Evolutionary conservation across 1,140 invertebrate species (phyloP).

Genomic region (Drosophila teissieri): DNA sequence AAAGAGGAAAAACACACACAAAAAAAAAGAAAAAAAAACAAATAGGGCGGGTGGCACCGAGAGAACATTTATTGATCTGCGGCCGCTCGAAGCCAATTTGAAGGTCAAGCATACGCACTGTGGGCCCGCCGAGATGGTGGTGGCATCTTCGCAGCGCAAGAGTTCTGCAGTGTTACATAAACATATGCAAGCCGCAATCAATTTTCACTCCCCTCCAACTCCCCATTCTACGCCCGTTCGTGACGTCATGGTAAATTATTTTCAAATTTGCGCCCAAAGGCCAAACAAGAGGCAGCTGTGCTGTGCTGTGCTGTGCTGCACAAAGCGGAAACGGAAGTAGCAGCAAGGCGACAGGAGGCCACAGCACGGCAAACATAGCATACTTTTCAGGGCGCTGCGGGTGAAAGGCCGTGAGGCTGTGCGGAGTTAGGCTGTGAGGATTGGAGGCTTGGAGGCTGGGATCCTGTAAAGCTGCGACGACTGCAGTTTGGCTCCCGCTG

Average conservation of each 20-base stretch:
- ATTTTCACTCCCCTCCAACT: too few species aligned
- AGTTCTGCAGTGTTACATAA: constrained; percentile 59
- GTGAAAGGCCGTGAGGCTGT: background rate
- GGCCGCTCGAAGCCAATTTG: constrained; percentile 68
- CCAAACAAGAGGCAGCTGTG: constrained; percentile 50
- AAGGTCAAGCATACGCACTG: constrained; percentile 78
- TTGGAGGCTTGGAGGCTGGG: constrained; percentile 3
- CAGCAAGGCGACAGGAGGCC: constrained; percentile 56
- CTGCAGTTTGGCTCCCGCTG: constrained; percentile 46
- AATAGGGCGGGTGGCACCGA: constrained; percentile 4
- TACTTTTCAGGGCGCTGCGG: background rate
- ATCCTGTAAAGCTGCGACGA: background rate
- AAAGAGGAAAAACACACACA: constrained; percentile 13
- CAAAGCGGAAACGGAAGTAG: constrained; percentile 71
- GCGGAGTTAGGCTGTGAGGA: background rate
- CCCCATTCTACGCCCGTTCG: background rate
- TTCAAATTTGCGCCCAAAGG: constrained; percentile 78
- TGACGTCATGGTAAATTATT: constrained; percentile 80
- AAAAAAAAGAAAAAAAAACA: constrained; percentile 15
- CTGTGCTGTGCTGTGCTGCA: constrained; percentile 47
- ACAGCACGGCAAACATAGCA: constrained; percentile 58
- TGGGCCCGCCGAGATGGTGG: constrained; percentile 12
- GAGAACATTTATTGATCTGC: constrained; percentile 67
- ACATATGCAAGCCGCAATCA: constrained; percentile 33
- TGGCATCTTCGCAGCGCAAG: background rate